Base-by-base conservation (phyloP, 2,113 vertebrate genomes). In the Trichomycterus rosablanca region DNA sequence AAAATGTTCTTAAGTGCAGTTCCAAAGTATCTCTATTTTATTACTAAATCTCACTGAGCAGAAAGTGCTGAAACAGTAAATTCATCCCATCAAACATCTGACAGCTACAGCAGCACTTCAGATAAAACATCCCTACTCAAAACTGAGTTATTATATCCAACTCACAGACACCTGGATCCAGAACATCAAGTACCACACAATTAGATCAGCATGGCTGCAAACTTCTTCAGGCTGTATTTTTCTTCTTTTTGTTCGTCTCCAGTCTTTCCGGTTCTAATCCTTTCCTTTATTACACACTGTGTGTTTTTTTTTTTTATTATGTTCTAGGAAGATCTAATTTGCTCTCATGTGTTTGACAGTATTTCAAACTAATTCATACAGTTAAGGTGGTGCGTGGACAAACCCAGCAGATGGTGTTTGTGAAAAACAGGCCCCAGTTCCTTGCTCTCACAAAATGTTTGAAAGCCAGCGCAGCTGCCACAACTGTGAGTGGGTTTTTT, bases 331-430 rank as follows among this genome's bases (percentile, higher is more conserved):
- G 79, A 86, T 78, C 68, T 72, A 78, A 85, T 85, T 87, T 76
- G 70, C 68, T 59, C 51, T 24, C 54, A 54, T 80, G 79, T 81
- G 74, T 83, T 76, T 82, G 82, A 82, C 81, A 77, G 76, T 78
- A 76, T 82, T 75, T 81, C 76, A 77, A 56, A 78, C 70, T 81
- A 81, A 83, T 81, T 86, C 71, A 73, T 78, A 72, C 79, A 78
- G 81, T 83, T 79, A 80, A 83, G 76, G 78, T 80, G 72, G 66
- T 71, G 73, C 65, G 39, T 59, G 18, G 35, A 77, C 74, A 80
- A 78, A 77, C 73, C 61, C 61, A 76, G 44, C 85, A 87, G 83
- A 84, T 86, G 85, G 83, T 83, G 80, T 84, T 81, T 81, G 72
- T 75, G 78, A 74, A 74, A 77, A 51, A 52, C 52, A 66, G 72